Conservation (phyloP, 2,888 invertebrate genomes). For the Sturmia bella region DNA sequence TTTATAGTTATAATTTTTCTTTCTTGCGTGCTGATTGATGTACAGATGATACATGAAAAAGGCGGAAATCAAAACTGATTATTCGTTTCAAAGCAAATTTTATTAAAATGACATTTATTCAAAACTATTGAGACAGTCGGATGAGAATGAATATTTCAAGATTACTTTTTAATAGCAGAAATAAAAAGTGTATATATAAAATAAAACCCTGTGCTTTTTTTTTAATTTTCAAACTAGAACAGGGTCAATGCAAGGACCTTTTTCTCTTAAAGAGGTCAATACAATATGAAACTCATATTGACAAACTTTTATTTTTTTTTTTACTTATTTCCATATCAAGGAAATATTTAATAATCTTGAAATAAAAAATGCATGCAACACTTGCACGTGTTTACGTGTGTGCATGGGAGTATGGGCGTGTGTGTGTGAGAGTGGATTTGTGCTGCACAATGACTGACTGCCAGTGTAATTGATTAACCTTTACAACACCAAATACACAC, state of each 20-base stretch:
- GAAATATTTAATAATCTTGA: slow-evolving; percentile 68
- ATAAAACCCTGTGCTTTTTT: slow-evolving; percentile 46
- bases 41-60: background rate
- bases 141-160: slow-evolving; percentile 46
- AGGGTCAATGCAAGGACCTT: slow-evolving; percentile 62
- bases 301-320: slow-evolving; percentile 50
- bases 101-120: slow-evolving; percentile 19
- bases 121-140: slow-evolving; percentile 18
- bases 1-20: background rate
- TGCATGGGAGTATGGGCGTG: slow-evolving; percentile 26
- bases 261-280: slow-evolving; percentile 58
- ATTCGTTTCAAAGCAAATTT: slow-evolving; percentile 14
- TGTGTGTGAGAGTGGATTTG: slow-evolving; percentile 16
- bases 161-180: slow-evolving; percentile 24
- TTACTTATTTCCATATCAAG: slow-evolving; percentile 57
- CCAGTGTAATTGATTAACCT: slow-evolving; percentile 61
- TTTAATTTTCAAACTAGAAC: slow-evolving; percentile 47
- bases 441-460: slow-evolving; percentile 30
- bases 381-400: slow-evolving; percentile 20
- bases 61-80: background rate
- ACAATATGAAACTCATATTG: slow-evolving; percentile 55
- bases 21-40: background rate
- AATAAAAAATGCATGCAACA: slow-evolving; percentile 28
- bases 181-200: slow-evolving; percentile 10
- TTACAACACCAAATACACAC: slow-evolving; percentile 46